phyloP scores from a whole-genome alignment of 2,888 invertebrate genomes.

The Acrobasis repandana region DNA sequence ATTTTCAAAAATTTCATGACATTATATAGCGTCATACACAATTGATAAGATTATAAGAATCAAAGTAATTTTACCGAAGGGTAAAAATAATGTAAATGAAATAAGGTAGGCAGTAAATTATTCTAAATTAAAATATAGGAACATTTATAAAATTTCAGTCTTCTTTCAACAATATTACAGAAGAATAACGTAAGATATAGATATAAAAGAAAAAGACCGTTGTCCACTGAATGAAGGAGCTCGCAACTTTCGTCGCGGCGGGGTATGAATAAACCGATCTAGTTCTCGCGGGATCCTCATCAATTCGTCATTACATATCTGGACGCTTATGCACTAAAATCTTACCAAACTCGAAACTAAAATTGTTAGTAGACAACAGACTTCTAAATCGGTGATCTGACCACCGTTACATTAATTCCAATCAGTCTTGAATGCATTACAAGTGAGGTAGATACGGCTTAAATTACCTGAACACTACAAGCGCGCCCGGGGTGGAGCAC shows the following conservation, averaged over 20 bases:
- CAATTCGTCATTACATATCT: constrained; percentile 24
- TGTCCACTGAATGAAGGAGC: constrained; percentile 50
- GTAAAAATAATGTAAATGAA: constrained; percentile 75
- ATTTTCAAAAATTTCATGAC: constrained; percentile 81
- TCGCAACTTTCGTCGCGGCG: background rate
- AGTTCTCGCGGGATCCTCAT: background rate
- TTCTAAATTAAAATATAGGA: constrained; percentile 82
- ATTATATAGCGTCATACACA: constrained; percentile 81
- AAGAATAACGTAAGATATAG: constrained; percentile 67
- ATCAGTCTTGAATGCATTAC: constrained; percentile 75
- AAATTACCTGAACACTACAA: constrained; percentile 52
- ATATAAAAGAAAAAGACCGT: constrained; percentile 64
- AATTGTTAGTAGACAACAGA: constrained; percentile 71
- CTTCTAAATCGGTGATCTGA: constrained; percentile 74
- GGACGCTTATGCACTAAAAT: constrained; percentile 31
- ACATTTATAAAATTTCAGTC: constrained; percentile 80
- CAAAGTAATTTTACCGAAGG: constrained; percentile 73
- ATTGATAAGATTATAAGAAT: constrained; percentile 78
- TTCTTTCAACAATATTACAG: constrained; percentile 75
- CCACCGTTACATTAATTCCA: constrained; percentile 69
- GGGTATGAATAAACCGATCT: constrained; percentile 7
- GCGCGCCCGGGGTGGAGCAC: constrained; percentile 39
- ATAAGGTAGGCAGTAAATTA: constrained; percentile 77
- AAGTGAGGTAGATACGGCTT: constrained; percentile 72
- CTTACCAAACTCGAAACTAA: constrained; percentile 35